Evolutionary conservation across 2,113 vertebrate species (phyloP).

Genomic region (Meleagris gallopavo): DNA sequence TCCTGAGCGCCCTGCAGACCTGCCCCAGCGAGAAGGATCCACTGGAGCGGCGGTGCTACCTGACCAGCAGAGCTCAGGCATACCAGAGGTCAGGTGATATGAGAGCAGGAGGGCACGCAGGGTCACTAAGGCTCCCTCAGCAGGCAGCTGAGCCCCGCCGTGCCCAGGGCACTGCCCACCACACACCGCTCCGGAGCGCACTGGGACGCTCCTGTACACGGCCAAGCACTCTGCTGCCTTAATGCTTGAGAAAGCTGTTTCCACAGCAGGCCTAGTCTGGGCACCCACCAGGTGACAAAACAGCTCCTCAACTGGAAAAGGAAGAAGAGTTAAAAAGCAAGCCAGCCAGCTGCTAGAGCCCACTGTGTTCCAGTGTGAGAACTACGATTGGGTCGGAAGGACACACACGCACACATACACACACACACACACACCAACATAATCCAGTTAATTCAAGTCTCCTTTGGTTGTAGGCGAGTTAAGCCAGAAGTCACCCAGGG

Average conservation of each 20-base stretch:
- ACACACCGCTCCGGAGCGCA: neutral
- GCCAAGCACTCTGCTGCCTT: slow-evolving; percentile 30
- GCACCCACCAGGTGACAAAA: neutral
- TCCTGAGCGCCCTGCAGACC: neutral
- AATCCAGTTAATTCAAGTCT: slow-evolving; percentile 71
- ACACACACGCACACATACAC: neutral
- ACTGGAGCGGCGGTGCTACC: neutral
- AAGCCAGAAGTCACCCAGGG: slow-evolving; percentile 43
- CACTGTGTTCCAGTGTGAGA: slow-evolving; percentile 72
- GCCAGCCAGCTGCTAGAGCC: slow-evolving; percentile 56
- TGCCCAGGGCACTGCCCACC: neutral
- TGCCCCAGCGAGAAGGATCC: slow-evolving; percentile 21
- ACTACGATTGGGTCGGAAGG: slow-evolving; percentile 53
- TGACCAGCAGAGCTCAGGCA: slow-evolving; percentile 27
- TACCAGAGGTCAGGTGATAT: slow-evolving; percentile 63
- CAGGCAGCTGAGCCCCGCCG: slow-evolving; percentile 42
- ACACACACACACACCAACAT: neutral
- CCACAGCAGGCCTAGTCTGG: neutral
- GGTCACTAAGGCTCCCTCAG: slow-evolving; percentile 62
- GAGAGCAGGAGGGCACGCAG: slow-evolving; percentile 20
- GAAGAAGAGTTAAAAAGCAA: slow-evolving; percentile 5
- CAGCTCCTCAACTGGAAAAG: neutral
- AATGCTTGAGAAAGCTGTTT: neutral
- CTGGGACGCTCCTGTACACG: neutral
- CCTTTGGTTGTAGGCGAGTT: slow-evolving; percentile 60